Evolutionary conservation across 1,140 invertebrate species (phyloP).

Genomic region (Berghia stephanieae): DNA sequence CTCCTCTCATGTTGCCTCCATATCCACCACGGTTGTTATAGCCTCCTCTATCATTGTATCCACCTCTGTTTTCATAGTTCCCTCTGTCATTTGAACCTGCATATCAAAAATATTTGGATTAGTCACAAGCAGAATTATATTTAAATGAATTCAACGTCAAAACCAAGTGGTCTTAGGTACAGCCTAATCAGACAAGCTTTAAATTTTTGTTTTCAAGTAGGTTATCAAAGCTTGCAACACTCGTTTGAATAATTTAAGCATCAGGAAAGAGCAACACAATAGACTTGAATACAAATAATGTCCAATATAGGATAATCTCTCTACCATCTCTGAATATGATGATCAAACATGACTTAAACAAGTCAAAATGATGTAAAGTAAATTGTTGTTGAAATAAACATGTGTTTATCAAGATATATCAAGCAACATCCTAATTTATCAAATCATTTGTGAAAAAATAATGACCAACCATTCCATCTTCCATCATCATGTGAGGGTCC

Average conservation of each 20-base stretch:
- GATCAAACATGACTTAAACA: neutral
- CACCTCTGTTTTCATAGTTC: slow-evolving; percentile 32
- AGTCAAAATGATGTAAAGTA: slow-evolving; percentile 1
- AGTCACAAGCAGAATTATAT: slow-evolving; percentile 17
- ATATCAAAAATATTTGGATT: slow-evolving; percentile 28
- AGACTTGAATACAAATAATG: no score
- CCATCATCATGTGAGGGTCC: slow-evolving; percentile 24
- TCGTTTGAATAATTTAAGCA: no score
- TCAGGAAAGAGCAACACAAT: no score
- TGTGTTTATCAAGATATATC: neutral
- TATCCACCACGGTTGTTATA: slow-evolving; percentile 45
- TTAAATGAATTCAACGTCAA: neutral
- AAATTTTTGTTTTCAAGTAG: neutral
- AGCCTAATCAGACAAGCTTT: no score
- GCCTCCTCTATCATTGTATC: slow-evolving; percentile 32
- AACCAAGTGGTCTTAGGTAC: neutral
- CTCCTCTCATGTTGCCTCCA: no score
- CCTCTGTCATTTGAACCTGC: slow-evolving; percentile 41
- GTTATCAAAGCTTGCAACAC: no score
- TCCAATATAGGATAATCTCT: no score
- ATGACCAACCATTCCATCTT: slow-evolving; percentile 23
- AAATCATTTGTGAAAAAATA: slow-evolving; percentile 7
- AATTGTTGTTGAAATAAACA: neutral
- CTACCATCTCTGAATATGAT: neutral
- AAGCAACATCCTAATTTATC: neutral